Evolutionary conservation across 2,888 invertebrate genomes (phyloP).

Genomic region (Hypomecis punctinalis): DNA sequence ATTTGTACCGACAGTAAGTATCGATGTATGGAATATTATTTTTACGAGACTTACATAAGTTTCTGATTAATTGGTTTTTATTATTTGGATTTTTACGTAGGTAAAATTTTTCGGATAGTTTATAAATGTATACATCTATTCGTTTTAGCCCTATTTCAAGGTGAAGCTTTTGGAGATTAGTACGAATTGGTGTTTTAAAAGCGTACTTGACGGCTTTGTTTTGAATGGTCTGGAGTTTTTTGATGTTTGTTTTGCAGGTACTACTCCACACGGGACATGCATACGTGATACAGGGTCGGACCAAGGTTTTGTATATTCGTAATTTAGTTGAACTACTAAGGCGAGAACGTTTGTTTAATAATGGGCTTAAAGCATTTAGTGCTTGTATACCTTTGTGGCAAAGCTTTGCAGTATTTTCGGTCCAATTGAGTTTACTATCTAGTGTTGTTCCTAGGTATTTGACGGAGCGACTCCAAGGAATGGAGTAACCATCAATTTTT

Average conservation of each 20-base stretch:
- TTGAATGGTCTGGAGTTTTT: not conserved
- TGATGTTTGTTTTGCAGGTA: not conserved
- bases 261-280: not conserved
- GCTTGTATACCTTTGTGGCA: slow-evolving; percentile 10
- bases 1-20: too few species aligned
- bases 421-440: not conserved
- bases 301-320: not conserved
- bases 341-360: slow-evolving; percentile 1
- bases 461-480: slow-evolving; percentile 11
- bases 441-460: slow-evolving; percentile 4
- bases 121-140: too few species aligned
- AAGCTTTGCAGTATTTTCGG: slow-evolving; percentile 2
- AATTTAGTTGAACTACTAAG: not conserved
- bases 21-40: too few species aligned
- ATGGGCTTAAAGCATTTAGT: slow-evolving; percentile 2
- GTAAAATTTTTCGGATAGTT: too few species aligned
- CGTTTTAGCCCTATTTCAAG: too few species aligned
- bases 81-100: too few species aligned
- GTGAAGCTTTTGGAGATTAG: too few species aligned
- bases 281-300: slow-evolving; percentile 7
- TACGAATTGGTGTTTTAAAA: not conserved
- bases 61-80: too few species aligned
- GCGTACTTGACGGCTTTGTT: slow-evolving; percentile 2
- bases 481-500: not conserved
- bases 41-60: too few species aligned